These are phyloP conservation scores for Luperina testacea DNA, from an alignment of 2,888 invertebrate species.

Conservation along the genomic window DNA sequence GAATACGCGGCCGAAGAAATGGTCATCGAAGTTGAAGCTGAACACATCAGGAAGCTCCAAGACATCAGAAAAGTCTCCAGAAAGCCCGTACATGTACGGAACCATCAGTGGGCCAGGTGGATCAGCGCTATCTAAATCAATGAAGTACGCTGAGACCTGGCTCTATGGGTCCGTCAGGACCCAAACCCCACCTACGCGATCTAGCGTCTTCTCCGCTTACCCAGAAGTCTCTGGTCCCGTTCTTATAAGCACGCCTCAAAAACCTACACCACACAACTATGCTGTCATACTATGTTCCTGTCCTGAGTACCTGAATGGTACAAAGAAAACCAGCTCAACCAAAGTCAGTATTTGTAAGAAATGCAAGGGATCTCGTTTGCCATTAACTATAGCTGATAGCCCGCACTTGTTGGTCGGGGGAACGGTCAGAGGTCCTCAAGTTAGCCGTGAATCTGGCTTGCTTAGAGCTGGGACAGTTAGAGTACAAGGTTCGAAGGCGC, in stretches of 20 bases:
- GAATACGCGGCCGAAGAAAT: conserved; percentile 91
- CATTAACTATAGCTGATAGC: conserved; percentile 92
- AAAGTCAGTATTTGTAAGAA: conserved; percentile 95
- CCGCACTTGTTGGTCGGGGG: conserved; percentile 89
- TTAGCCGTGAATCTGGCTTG: conserved; percentile 85
- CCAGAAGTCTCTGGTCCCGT: conserved; percentile 86
- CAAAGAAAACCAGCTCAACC: conserved; percentile 93
- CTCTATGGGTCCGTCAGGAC: conserved; percentile 94
- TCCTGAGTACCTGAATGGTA: conserved; percentile 94
- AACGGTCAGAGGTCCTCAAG: conserved; percentile 90
- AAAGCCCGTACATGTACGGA: conserved; percentile 87
- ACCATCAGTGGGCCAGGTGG: conserved; percentile 91
- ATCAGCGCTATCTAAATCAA: conserved; percentile 94
- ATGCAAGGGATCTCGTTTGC: conserved; percentile 95
- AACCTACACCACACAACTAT: conserved; percentile 91
- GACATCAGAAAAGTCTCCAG: conserved; percentile 86
- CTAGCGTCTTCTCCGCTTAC: conserved; percentile 88
- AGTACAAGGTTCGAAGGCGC: conserved; percentile 90
- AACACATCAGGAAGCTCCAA: conserved; percentile 87
- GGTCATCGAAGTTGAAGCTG: conserved; percentile 93
- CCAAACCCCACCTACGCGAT: conserved; percentile 85
- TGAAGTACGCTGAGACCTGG: conserved; percentile 96
- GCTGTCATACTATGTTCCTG: conserved; percentile 95
- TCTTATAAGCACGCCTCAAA: conserved; percentile 89
- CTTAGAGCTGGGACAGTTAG: conserved; percentile 92